Evolutionary conservation across 92 coral and sea anemone genomes (phyloP).

Genomic region (Palythoa grandis): DNA sequence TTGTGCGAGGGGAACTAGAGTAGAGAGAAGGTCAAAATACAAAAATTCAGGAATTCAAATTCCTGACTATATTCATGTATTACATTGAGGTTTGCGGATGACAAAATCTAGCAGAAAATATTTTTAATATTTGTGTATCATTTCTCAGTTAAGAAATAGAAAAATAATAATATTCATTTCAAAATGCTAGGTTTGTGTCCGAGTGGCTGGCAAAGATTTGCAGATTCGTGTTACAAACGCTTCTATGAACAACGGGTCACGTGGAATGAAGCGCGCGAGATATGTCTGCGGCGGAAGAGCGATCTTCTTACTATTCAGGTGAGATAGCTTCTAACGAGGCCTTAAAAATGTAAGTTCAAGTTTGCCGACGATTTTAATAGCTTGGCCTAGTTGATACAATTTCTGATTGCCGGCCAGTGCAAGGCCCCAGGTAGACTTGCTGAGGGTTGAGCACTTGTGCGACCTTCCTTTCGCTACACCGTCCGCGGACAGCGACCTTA

Average conservation of each 20-base stretch:
- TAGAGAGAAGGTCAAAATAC: not conserved
- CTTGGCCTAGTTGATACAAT: too few relatives aligned
- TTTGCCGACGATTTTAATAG: not conserved
- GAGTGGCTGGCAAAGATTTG: not conserved
- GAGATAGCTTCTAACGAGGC: not conserved
- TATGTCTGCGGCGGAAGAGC: not conserved
- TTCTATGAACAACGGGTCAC: conserved; percentile 9
- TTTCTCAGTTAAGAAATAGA: not conserved
- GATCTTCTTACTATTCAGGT: conserved; percentile 42
- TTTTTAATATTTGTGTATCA: too few relatives aligned
- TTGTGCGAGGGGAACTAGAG: too few relatives aligned
- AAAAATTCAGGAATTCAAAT: too few relatives aligned
- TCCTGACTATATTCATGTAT: too few relatives aligned
- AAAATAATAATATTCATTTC: not conserved
- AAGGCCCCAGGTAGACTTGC: too few relatives aligned
- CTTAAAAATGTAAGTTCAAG: not conserved
- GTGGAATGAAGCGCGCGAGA: conserved; percentile 17
- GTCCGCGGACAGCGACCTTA: too few relatives aligned
- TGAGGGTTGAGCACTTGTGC: too few relatives aligned
- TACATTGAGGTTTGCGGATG: too few relatives aligned
- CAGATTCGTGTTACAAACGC: conserved; percentile 33
- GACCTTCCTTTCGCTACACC: too few relatives aligned
- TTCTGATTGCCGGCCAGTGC: too few relatives aligned
- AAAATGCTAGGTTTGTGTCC: conserved; percentile 22
- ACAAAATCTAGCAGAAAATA: too few relatives aligned